A percentile compares a stretch with the other conserved stretches of the same genome.
Evolutionary conservation across 2,113 vertebrate genomes (phyloP).

Genomic region (Pogona vitticeps): DNA sequence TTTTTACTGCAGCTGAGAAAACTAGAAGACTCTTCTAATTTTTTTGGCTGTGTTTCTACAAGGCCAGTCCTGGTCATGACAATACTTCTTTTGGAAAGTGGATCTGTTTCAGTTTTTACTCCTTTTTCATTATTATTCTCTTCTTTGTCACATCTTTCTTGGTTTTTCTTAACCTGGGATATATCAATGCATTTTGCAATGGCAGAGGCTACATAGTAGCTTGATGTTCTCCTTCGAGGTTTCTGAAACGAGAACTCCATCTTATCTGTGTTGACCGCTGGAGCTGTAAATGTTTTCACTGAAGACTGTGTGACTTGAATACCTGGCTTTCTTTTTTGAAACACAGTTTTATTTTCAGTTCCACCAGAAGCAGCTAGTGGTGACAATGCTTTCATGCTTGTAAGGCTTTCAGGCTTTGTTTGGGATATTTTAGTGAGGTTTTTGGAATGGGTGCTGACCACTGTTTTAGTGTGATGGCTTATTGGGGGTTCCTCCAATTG

Average conservation of each 20-base stretch:
- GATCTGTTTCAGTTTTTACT: conserved; percentile 5
- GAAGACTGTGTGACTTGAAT: conserved; percentile 23
- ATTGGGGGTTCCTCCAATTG: conserved; percentile 57
- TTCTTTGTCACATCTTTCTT: conserved; percentile 18
- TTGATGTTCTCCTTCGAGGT: conserved; percentile 88
- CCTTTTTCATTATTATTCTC: background rate
- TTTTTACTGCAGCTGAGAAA: conserved; percentile 44
- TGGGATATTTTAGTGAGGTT: conserved; percentile 46
- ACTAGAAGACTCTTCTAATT: conserved; percentile 36
- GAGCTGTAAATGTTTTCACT: conserved; percentile 41
- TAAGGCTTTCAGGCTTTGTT: conserved; percentile 33
- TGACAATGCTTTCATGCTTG: conserved; percentile 25
- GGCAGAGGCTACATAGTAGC: conserved; percentile 92
- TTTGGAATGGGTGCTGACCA: conserved; percentile 34
- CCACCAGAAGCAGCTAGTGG: conserved; percentile 27
- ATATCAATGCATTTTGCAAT: conserved; percentile 79
- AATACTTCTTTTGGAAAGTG: conserved; percentile 19
- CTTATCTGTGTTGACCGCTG: conserved; percentile 54
- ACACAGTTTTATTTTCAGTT: conserved; percentile 25
- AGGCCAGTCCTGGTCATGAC: conserved; percentile 32
- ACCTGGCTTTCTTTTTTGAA: conserved; percentile 38
- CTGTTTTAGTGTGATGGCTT: conserved; percentile 46
- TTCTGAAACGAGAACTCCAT: conserved; percentile 81
- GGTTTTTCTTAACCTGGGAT: conserved; percentile 12
- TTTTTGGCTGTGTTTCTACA: conserved; percentile 19